Evolutionary conservation across 2,888 invertebrate genomes (phyloP), one percentile per base, ranked within the genome.

Genomic region (Apotomis capreana): DNA sequence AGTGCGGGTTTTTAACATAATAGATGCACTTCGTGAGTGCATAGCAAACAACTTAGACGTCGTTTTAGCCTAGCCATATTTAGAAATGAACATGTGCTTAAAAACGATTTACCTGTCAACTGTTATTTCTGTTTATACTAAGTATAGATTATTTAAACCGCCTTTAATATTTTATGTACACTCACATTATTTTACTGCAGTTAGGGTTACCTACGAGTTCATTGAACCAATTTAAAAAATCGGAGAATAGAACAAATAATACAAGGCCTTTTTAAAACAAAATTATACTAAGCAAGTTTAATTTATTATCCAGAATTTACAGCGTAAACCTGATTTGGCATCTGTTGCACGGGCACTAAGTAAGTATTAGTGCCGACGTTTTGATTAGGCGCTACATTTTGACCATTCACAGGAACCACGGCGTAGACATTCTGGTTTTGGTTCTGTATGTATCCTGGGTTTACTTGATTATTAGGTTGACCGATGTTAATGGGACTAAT

Each of bases 401-500:
- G 76, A 51, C 69, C 72, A 75, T 78, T 82, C 40, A 82, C 10
- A 13, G 87, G 87, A 57, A 84, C 78, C 13, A 85, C 68, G 0
- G 83, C 79, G 70, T 81, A 84, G 2, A 84, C 64, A 37, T 58
- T 76, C 8, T 63, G 69, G 40, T 65, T 71, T 69, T 65, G 73
- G 63, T 64, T 68, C 64, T 73, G 75, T 60, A 52, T 52, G 76
- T 78, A 37, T 68, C 77, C 72, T 78, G 77, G 71, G 9, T 15
- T 62, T 49, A 69, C 52, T 52, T 69, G 57, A 40, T 57, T 67
- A 1, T 40, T 67, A 0, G 75, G 73, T 57, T 64, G 68, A 0
- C 51, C 68, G 26, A 74, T 46, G 40, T 76, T 69, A 55, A 69
- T 36, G 10, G 70, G 60, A 10, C 54, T 54, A 10, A 13, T 13